These are phyloP conservation scores for Drosophila baimaii DNA, from an alignment of 1,140 invertebrate species.

Conservation along the genomic window DNA sequence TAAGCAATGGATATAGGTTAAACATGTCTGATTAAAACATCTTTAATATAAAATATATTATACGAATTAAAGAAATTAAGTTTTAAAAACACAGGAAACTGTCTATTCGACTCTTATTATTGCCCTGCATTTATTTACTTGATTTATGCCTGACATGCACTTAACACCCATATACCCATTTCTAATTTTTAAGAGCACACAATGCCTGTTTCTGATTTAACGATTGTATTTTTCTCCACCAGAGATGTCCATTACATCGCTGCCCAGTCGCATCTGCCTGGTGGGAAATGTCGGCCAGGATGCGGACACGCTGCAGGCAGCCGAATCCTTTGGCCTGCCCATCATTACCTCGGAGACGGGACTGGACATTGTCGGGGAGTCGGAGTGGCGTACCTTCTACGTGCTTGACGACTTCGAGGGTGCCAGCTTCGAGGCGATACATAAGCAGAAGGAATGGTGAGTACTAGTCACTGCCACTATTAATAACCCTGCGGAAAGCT, in stretches of 20 bases:
- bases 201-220: slow-evolving; percentile 18
- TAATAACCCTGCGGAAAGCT: slow-evolving; percentile 13
- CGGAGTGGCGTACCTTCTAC: slow-evolving; percentile 88
- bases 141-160: slow-evolving; percentile 27
- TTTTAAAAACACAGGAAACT: neutral
- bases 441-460: slow-evolving; percentile 88
- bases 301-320: slow-evolving; percentile 85
- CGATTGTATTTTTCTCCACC: slow-evolving; percentile 18
- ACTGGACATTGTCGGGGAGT: slow-evolving; percentile 86
- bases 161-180: slow-evolving; percentile 8
- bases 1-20: too few relatives aligned
- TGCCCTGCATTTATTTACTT: slow-evolving; percentile 14
- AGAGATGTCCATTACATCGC: slow-evolving; percentile 80
- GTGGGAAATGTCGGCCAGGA: slow-evolving; percentile 86
- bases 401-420: slow-evolving; percentile 89
- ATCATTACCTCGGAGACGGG: slow-evolving; percentile 87
- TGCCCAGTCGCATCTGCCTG: slow-evolving; percentile 86
- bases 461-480: slow-evolving; percentile 47
- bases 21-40: too few relatives aligned
- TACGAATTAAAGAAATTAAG: too few relatives aligned
- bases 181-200: slow-evolving; percentile 1
- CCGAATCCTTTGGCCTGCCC: slow-evolving; percentile 87
- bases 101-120: neutral
- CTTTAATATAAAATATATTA: too few relatives aligned
- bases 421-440: slow-evolving; percentile 87